Evolutionary conservation across 1,140 invertebrate genomes (phyloP), one percentile per base, ranked within the genome.

Genomic region (Zelostemma sp.): DNA sequence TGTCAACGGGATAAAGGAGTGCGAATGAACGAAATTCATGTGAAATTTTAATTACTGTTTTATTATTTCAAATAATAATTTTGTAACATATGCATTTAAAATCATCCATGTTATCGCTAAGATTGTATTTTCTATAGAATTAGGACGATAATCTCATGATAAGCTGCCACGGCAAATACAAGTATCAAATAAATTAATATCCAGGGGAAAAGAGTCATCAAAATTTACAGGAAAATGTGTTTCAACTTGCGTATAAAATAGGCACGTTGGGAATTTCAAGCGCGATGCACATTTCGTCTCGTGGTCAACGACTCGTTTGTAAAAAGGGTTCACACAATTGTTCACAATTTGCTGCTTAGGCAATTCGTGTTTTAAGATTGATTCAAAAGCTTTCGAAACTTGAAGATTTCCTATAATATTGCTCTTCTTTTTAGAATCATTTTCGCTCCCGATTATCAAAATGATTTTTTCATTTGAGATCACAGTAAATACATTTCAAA

Each of bases 121-220:
- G 56, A 31, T 31, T n/a, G 35, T 38, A 38, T 70, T 74, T 65
- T 59, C 19, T 69, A 62, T 67, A 64, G 56, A 76, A 59, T 15
- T 73, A 46, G 46, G 63, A 48, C 71, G 72, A 79, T 69, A 55
- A 31, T 47, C 46, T 53, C 50, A 63, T 74, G 55, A 64, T 71
- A 78, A 80, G 76, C 73, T 80, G 72, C 74, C 62, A 68, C 46
- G 71, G 47, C 53, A 73, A 76, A 64, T 75, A 75, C 66, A 68
- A 41, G 63, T 72, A 64, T 70, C 56, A 72, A 80, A 78, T 78
- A 79, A 80, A 73, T 78, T 77, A 78, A 71, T 71, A 61, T 53
- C 65, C 64, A 59, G 28, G 28, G 11, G 11, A 66, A 69, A 57
- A 49, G 51, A 25, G 74, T 51, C 50, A 76, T 57, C 15, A 28